Base-by-base conservation (phyloP, 2,797 vertebrate species). In the Vespertilio murinus region DNA sequence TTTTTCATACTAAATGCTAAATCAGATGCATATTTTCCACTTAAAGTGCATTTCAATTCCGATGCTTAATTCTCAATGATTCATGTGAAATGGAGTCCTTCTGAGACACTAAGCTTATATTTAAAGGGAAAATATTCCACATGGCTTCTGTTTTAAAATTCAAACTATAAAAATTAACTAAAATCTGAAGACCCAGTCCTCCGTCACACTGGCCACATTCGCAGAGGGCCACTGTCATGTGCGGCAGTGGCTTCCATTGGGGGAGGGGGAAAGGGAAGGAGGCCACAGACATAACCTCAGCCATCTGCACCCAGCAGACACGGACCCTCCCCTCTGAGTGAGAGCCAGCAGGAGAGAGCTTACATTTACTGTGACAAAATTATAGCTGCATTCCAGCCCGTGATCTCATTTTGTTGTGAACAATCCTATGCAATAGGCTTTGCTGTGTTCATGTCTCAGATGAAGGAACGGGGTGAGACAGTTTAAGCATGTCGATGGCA, bases 201-300 rank as follows among this genome's bases (percentile, higher is more conserved):
- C 6, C 0, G 1, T 23, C 6, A 6, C 7, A 65, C n/a, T 0
- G 3, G 64, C 11, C 52, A 78, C 17, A 6, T 49, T 23, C 49
- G 14, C 4, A 20, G 38, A 30, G 70, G 2, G 22, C 11, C 25
- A 2, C 9, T 2, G 2, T 20, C 9, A 8, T 2, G 0, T 54
- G 1, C 11, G 6, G 3, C 23, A 38, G 8, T 61, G 42, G 74
- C 5, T 42, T 20, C 9, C 11, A 0, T 5, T 5, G 0, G 13
- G 52, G 22, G 71, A 10, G 9, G 4, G 82, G 12, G 2, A 8
- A 42, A 10, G 42, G 42, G 42, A 2, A 11, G 42, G 23, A 25
- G 56, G 20, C 7, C 11, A 61, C 56, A 61, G 45, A 10, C 5
- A n/a, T 4, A 16, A n/a, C 40, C 2, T n/a, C 13, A 18, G 56